Base-by-base conservation (phyloP, 2,888 invertebrate species). In the Amorpha juglandis region DNA sequence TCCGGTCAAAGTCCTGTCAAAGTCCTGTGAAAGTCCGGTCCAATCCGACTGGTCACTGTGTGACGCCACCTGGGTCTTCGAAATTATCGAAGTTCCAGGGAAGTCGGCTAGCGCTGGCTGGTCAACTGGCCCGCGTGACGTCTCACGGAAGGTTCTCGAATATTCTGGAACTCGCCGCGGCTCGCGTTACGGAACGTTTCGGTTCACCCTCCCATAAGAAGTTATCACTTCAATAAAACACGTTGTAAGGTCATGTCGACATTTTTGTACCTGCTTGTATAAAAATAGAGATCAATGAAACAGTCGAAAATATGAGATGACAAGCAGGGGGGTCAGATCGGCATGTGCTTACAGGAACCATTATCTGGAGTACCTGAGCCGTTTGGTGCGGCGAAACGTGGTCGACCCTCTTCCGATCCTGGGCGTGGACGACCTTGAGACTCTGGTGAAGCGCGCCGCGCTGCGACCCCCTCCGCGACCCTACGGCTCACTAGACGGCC, bases 321-420 rank as follows among this genome's bases (percentile, higher is more conserved):
- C 70, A 72, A 74, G 77, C 76, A 80, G 81, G 77, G 84, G 82
- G 84, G 84, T 83, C 84, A 84, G 89, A 80, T 78, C 78, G 77
- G 82, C 75, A 73, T 82, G 81, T 88, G 83, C 68, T 87, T 95
- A 76, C 95, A 98, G 98, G 95, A 95, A 94, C 86, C 98, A 98
- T 94, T 98, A 98, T 94, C 94, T 97, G 92, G 98, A 98, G 94
- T 97, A 98, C 94, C 95, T 98, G 87, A 96, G 96, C 85, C 94
- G 95, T 76, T 88, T 96, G 89, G 96, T 98, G 86, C 95, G 96
- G 83, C 90, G 94, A 78, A 91, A 95, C 85, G 93, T 92, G 73
- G 87, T 98, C 87, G 98, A 98, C 88, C 96, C 98, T 63, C 94
- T 98, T 80, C 92, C 95, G 69, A 94, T 98, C 80, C 94, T 98